Conservation (phyloP, 2,888 invertebrate species). For the Archips xylosteana region DNA sequence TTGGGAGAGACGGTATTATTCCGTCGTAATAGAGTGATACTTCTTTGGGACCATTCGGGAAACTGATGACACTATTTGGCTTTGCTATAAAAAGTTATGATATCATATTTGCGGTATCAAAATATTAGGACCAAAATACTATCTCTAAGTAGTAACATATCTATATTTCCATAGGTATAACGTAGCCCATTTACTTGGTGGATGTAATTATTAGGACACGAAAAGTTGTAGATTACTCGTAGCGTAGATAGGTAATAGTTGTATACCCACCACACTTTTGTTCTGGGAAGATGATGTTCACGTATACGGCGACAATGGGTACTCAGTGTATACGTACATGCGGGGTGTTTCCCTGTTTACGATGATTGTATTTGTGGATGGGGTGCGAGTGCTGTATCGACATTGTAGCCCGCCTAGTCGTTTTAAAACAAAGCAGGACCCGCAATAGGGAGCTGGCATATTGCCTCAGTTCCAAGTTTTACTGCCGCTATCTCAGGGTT, state of each 20-base stretch:
- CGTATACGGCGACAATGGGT: slow-evolving; percentile 16
- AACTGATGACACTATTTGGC: slow-evolving; percentile 80
- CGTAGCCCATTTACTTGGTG: slow-evolving; percentile 1
- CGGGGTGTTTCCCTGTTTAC: slow-evolving; percentile 37
- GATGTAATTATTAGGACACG: slow-evolving; percentile 3
- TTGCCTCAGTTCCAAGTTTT: slow-evolving; percentile 77
- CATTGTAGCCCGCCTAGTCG: slow-evolving; percentile 66
- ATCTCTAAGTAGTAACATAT: slow-evolving; percentile 49
- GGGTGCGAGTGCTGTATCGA: slow-evolving; percentile 48
- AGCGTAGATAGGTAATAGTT: background rate
- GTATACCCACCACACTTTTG: slow-evolving; percentile 8
- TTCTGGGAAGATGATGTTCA: slow-evolving; percentile 24
- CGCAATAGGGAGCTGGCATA: slow-evolving; percentile 76
- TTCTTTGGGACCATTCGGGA: slow-evolving; percentile 73
- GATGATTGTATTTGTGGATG: slow-evolving; percentile 43
- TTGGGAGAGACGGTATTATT: slow-evolving; percentile 72
- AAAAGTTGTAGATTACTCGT: background rate
- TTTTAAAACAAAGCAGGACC: slow-evolving; percentile 76
- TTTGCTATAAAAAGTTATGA: slow-evolving; percentile 80
- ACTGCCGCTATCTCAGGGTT: slow-evolving; percentile 77
- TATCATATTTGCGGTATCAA: slow-evolving; percentile 74
- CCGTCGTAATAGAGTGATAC: slow-evolving; percentile 75
- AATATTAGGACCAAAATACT: slow-evolving; percentile 73
- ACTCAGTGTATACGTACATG: slow-evolving; percentile 21
- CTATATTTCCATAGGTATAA: slow-evolving; percentile 42